phyloP scores from a whole-genome alignment of 2,113 vertebrate genomes.

The Anarrhichthys ocellatus region DNA sequence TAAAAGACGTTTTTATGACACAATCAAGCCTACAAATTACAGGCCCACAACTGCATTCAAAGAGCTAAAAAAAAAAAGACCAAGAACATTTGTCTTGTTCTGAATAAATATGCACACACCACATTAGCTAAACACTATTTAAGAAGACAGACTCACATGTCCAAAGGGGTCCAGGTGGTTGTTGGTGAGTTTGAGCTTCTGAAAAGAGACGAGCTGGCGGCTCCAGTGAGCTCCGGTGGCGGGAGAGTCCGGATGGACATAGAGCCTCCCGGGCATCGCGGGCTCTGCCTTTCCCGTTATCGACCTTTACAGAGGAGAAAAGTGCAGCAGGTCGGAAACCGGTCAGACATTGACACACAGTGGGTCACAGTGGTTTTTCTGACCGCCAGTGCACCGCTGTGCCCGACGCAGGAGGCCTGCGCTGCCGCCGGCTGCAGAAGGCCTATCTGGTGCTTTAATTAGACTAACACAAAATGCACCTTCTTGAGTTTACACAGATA shows the following conservation, averaged over 20 bases:
- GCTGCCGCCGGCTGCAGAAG: slow-evolving; percentile 25
- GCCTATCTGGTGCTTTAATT: slow-evolving; percentile 46
- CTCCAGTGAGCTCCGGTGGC: slow-evolving; percentile 97
- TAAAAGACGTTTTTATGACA: neutral
- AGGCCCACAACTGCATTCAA: neutral
- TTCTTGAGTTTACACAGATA: neutral
- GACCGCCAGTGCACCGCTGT: neutral
- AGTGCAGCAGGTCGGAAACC: neutral
- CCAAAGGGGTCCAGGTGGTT: slow-evolving; percentile 99
- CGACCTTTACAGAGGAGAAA: slow-evolving; percentile 83
- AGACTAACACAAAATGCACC: slow-evolving; percentile 6
- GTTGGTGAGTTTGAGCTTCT: slow-evolving; percentile 99
- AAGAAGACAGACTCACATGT: slow-evolving; percentile 86
- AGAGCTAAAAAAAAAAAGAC: neutral
- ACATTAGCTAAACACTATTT: neutral
- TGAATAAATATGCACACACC: neutral
- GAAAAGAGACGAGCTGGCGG: slow-evolving; percentile 97
- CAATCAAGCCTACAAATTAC: neutral
- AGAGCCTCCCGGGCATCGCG: slow-evolving; percentile 95
- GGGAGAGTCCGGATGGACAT: slow-evolving; percentile 96
- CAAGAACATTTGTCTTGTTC: neutral
- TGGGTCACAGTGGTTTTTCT: slow-evolving; percentile 26
- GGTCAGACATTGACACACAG: neutral
- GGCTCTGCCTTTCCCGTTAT: slow-evolving; percentile 97
- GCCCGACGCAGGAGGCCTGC: neutral